A percentile compares a stretch with the other conserved stretches of the same genome.
Evolutionary conservation across 1,140 invertebrate genomes (phyloP).

Genomic region (Temnothorax nylanderi): DNA sequence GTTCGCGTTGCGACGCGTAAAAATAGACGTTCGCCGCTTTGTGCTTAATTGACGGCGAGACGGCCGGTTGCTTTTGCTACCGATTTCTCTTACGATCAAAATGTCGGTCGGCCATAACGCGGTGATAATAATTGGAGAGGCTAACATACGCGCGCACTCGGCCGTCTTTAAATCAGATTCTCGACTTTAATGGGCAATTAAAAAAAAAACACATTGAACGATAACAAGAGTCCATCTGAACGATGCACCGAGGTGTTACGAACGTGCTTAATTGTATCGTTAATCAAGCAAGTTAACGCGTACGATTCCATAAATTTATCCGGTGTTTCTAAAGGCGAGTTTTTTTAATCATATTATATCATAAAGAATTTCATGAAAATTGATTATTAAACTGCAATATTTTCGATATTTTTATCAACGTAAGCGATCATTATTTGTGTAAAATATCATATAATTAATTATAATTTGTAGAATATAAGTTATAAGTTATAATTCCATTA

Average conservation of each 20-base stretch:
- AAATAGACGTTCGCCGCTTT: slow-evolving; percentile 17
- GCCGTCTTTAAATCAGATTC: not conserved
- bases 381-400: not conserved
- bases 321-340: not conserved
- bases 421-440: not conserved
- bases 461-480: not conserved
- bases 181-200: slow-evolving; percentile 45
- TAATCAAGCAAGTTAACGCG: slow-evolving; percentile 11
- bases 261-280: slow-evolving; percentile 36
- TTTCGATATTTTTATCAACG: not conserved
- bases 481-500: not conserved
- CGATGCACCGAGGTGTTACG: not conserved
- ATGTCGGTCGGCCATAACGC: slow-evolving; percentile 12
- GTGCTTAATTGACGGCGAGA: slow-evolving; percentile 30
- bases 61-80: not conserved
- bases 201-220: slow-evolving; percentile 32
- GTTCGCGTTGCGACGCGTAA: not conserved
- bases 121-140: slow-evolving; percentile 17
- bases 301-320: not conserved
- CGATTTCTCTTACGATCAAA: slow-evolving; percentile 5
- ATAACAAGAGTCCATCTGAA: slow-evolving; percentile 43
- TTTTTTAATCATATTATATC: not conserved
- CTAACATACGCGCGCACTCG: not conserved
- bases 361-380: not conserved
- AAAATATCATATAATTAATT: not conserved